Evolutionary conservation across 2,888 invertebrate species (phyloP), one percentile per base, ranked within the genome.

Genomic region (Ophion costatus): DNA sequence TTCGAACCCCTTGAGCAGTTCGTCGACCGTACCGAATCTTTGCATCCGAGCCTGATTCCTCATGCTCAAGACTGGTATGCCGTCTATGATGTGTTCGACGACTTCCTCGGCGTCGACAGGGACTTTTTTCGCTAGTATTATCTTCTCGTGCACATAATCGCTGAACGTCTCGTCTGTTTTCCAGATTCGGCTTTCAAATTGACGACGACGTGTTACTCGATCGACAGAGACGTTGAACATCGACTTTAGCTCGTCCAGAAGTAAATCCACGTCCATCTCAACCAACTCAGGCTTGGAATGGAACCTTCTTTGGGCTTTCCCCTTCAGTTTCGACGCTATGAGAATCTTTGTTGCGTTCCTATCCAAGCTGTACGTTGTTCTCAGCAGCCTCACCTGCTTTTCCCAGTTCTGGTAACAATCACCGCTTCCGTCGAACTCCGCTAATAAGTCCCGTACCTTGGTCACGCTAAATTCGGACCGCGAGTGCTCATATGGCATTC

Each of bases 121-220:
- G 14, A 86, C 78, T 17, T 79, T 61, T 70, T 87, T 88, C 6
- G 82, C 84, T 22, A 87, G 67, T 22, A 84, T 81, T 1, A 24
- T 24, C 2, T 24, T 24, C 2, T 24, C 24, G 24, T 24, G 24
- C 2, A 24, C 24, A 2, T 22, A 88, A 42, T 88, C 87, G 45
- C 75, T 79, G 63, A 85, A 88, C 2, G 84, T 63, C 56, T 86
- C 86, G 5, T n/a, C 51, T 33, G 57, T 17, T 22, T 76, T 74
- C 87, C 88, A 88, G 22, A 24, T 38, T 22, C 85, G 57, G 1
- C 70, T 24, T 24, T 86, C 86, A 22, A 87, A 87, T 38, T 71
- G 71, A 24, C 78, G 80, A 3, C 85, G 71, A 33, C 83, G 59
- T 11, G 74, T 24, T 9, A 1, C 51, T 73, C 5, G 80, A 84